These are phyloP conservation scores for Hypolimnas misippus DNA, from an alignment of 2,888 invertebrate genomes.

Conservation along the genomic window DNA sequence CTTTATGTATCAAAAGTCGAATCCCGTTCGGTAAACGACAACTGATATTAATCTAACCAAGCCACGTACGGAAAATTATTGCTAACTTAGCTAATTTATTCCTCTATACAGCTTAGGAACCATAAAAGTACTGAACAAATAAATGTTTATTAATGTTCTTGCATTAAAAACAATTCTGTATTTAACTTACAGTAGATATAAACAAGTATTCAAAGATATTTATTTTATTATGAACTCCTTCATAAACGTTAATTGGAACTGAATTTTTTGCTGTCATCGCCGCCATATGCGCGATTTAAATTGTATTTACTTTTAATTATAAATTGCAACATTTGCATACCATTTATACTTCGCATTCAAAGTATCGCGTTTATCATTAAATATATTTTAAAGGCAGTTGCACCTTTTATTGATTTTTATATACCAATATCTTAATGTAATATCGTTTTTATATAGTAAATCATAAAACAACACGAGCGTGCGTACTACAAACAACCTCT, in stretches of 20 bases:
- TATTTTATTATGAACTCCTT: conserved; percentile 10
- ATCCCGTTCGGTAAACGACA: background rate
- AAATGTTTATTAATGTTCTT: background rate
- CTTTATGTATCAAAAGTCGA: background rate
- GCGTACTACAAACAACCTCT: conserved; percentile 1
- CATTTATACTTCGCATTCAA: conserved; percentile 19
- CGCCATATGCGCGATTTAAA: conserved; percentile 19
- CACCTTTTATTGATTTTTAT: background rate
- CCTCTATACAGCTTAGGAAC: too few species aligned
- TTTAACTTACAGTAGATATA: background rate
- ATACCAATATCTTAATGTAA: background rate
- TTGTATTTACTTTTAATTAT: conserved; percentile 28
- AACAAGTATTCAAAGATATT: background rate
- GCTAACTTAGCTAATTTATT: too few species aligned
- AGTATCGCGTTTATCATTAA: background rate
- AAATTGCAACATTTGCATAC: conserved; percentile 27
- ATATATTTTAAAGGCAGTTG: conserved; percentile 10
- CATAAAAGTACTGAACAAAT: background rate
- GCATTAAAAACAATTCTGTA: background rate
- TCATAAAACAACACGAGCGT: background rate
- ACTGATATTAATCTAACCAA: background rate
- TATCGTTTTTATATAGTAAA: background rate
- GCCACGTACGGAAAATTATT: too few species aligned
- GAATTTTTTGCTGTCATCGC: conserved; percentile 32
- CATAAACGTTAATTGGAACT: conserved; percentile 25